These are phyloP conservation scores for Trichechus manatus DNA, from an alignment of 2,113 vertebrate species.

Conservation along the genomic window DNA sequence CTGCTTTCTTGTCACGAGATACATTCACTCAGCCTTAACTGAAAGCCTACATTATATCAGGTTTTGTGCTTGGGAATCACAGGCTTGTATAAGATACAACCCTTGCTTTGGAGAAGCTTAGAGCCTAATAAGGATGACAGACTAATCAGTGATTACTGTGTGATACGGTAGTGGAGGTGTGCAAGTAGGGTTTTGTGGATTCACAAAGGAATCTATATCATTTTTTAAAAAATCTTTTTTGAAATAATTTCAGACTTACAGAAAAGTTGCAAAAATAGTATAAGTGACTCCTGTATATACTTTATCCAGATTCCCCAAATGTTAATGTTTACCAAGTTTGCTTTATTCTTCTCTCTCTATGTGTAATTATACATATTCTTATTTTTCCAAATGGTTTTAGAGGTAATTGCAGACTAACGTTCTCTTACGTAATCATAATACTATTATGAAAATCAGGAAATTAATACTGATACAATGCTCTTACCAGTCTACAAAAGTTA, in stretches of 20 bases:
- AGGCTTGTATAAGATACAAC: not conserved
- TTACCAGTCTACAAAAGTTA: not conserved
- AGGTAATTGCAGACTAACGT: not conserved
- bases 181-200: not conserved
- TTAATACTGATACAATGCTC: not conserved
- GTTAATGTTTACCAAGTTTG: conserved; percentile 21
- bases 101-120: conserved; percentile 12
- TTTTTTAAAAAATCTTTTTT: not conserved
- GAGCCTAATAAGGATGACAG: not conserved
- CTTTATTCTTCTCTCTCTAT: not conserved
- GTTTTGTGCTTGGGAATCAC: conserved; percentile 51
- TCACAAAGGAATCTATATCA: not conserved
- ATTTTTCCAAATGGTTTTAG: conserved; percentile 19
- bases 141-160: not conserved
- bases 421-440: not conserved
- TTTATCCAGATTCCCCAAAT: conserved; percentile 34
- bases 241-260: conserved; percentile 44
- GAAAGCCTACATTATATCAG: not conserved
- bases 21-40: conserved; percentile 6
- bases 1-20: conserved; percentile 38
- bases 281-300: not conserved
- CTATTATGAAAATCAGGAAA: conserved; percentile 40
- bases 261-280: conserved; percentile 6
- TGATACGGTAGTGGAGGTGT: not conserved
- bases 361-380: not conserved